Conservation (phyloP, 1,140 invertebrate species). For the Wiebesia pumilae region DNA sequence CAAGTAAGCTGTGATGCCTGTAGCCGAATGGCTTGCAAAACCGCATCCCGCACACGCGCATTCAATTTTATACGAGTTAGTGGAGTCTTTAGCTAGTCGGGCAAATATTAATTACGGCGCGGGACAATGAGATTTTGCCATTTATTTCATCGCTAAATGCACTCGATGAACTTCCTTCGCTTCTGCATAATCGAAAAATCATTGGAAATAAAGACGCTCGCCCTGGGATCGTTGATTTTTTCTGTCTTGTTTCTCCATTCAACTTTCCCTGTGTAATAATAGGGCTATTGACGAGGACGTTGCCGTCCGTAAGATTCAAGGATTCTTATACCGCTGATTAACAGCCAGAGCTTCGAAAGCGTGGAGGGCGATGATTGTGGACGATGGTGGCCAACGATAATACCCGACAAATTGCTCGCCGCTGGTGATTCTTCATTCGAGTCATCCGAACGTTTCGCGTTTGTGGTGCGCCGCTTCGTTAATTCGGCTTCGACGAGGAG, state of each 20-base stretch:
- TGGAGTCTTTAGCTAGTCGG: not conserved
- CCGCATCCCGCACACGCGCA: not conserved
- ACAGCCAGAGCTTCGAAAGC: not conserved
- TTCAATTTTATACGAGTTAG: not conserved
- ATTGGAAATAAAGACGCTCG: too few relatives aligned
- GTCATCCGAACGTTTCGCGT: slow-evolving; percentile 56
- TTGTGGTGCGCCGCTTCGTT: slow-evolving; percentile 59
- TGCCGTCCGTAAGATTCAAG: not conserved
- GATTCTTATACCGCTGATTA: not conserved
- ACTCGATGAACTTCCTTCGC: not conserved
- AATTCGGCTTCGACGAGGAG: slow-evolving; percentile 60
- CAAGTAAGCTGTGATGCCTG: not conserved
- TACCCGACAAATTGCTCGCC: not conserved
- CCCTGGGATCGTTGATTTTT: not conserved
- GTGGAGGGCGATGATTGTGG: too few relatives aligned
- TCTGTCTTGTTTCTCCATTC: not conserved
- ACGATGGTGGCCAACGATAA: too few relatives aligned
- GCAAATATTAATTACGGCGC: not conserved
- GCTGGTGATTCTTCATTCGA: slow-evolving; percentile 62
- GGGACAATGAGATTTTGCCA: not conserved
- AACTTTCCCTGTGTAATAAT: not conserved
- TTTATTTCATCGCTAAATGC: not conserved
- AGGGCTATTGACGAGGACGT: not conserved
- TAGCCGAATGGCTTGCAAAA: not conserved
- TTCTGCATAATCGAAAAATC: not conserved